Percentiles rank a stretch among this genome's conserved stretches.
Evolutionary conservation across 2,797 vertebrate genomes (phyloP).

Genomic region (Manis javanica): DNA sequence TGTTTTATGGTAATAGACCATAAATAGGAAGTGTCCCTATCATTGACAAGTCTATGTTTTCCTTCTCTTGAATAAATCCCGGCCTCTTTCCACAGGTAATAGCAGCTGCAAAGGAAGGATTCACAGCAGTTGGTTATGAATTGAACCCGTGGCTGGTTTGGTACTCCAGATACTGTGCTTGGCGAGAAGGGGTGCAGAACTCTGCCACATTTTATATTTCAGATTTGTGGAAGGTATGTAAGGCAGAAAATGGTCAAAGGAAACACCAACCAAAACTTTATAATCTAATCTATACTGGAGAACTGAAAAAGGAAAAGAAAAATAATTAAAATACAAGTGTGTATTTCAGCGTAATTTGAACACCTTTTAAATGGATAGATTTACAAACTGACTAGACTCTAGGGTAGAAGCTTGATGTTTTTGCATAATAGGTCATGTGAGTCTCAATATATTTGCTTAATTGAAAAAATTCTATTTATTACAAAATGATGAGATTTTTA

Average conservation of each 20-base stretch:
- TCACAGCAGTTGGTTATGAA: slow-evolving; percentile 94
- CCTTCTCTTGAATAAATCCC: neutral
- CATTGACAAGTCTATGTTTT: neutral
- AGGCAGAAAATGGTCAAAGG: neutral
- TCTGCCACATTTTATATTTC: slow-evolving; percentile 93
- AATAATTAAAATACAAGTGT: neutral
- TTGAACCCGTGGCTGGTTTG: slow-evolving; percentile 98
- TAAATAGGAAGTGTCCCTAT: neutral
- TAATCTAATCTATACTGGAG: neutral
- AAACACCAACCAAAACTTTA: neutral
- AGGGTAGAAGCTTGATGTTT: neutral
- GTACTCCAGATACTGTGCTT: slow-evolving; percentile 94
- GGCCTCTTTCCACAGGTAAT: slow-evolving; percentile 90
- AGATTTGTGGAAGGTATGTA: slow-evolving; percentile 96
- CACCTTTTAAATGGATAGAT: neutral
- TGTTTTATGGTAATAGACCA: neutral
- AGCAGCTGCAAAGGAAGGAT: slow-evolving; percentile 95
- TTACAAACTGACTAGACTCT: neutral
- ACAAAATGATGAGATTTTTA: neutral
- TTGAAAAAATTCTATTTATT: neutral
- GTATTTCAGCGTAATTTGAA: neutral
- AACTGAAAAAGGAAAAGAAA: neutral
- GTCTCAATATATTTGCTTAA: neutral
- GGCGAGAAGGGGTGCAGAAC: slow-evolving; percentile 93
- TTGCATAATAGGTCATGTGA: neutral